Evolutionary conservation across 2,797 vertebrate genomes (phyloP).

Genomic region (Chloroceryle amazona): DNA sequence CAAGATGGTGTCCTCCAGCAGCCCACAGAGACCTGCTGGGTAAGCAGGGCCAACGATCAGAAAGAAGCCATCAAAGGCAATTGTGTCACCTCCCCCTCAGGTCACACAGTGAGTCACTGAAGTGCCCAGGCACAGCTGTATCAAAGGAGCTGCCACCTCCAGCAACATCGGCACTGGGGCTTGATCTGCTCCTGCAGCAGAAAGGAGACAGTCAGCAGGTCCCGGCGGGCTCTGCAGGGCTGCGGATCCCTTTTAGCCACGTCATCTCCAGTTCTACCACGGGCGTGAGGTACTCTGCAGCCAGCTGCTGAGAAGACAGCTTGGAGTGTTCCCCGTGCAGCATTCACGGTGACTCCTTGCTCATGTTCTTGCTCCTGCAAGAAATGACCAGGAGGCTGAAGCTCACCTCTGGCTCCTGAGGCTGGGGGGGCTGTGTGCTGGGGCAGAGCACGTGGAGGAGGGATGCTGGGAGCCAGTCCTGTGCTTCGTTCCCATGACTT

Average conservation of each 20-base stretch:
- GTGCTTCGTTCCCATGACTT: background rate
- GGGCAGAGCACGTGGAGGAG: background rate
- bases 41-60: conserved; percentile 4
- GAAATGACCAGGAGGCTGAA: background rate
- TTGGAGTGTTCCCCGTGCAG: background rate
- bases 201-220: background rate
- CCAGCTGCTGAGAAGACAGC: background rate
- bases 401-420: background rate
- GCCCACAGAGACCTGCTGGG: conserved; percentile 26
- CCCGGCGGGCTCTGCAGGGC: background rate
- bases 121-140: conserved; percentile 34
- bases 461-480: background rate
- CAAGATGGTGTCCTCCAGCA: conserved; percentile 40
- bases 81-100: background rate
- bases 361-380: background rate
- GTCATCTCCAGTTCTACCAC: background rate
- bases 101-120: conserved; percentile 1
- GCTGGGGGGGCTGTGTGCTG: background rate
- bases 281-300: background rate
- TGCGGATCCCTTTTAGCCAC: background rate
- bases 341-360: background rate
- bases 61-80: conserved; percentile 53
- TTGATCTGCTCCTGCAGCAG: background rate
- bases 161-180: rapidly evolving
- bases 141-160: conserved; percentile 54